Conservation (phyloP, 1,140 invertebrate genomes). For the Galleria mellonella region DNA sequence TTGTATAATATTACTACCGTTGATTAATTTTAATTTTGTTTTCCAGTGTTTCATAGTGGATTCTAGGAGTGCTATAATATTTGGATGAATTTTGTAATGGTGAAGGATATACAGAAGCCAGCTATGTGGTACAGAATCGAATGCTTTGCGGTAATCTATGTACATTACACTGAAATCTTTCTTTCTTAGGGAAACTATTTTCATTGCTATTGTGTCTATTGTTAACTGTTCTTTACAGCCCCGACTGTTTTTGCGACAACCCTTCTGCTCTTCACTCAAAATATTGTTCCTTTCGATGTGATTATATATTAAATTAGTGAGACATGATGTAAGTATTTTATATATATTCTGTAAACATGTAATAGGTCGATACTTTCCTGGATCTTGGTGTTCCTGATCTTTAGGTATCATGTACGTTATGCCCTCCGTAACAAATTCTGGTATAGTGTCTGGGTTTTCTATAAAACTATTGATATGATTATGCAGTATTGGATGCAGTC, state of each 20-base stretch:
- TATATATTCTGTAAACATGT: conserved; percentile 19
- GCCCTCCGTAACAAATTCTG: conserved; percentile 9
- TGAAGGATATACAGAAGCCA: background rate
- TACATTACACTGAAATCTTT: conserved; percentile 1
- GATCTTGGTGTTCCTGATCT: conserved; percentile 15
- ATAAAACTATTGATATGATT: conserved; percentile 10
- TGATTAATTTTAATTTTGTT: background rate
- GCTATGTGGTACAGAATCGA: conserved; percentile 1
- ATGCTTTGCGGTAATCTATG: conserved; percentile 6
- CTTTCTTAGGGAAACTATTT: background rate
- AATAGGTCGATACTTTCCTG: no score
- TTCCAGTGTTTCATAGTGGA: background rate
- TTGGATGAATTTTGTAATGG: background rate
- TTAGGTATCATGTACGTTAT: conserved; percentile 20
- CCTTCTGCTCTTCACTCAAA: no score
- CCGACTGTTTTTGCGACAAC: no score
- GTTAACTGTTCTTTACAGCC: no score
- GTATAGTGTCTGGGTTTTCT: conserved; percentile 3
- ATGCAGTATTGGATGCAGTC: background rate
- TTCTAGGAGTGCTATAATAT: background rate
- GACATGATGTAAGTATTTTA: conserved; percentile 19
- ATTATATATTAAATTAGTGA: conserved; percentile 12
- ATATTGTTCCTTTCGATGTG: conserved; percentile 8
- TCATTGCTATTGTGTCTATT: conserved; percentile 1
- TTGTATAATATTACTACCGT: background rate